Evolutionary conservation across 37 sponge, comb jelly and placozoan species (phyloP).

Genomic region (Axinella damicornis): DNA sequence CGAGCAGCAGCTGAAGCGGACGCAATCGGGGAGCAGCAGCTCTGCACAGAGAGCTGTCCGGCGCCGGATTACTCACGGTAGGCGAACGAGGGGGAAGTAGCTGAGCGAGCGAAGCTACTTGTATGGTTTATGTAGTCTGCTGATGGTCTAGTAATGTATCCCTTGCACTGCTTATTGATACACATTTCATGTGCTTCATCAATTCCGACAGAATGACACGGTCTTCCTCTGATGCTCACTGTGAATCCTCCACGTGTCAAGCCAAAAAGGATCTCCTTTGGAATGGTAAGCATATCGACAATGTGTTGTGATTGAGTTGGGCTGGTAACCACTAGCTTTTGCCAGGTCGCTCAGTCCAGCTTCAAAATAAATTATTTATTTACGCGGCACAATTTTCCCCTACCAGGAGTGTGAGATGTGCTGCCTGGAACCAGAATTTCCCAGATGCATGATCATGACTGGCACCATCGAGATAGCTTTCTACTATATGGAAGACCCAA

Average conservation of each 20-base stretch:
- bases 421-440: no score
- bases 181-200: slow-evolving; percentile 65
- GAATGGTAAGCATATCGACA: slow-evolving; percentile 3
- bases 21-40: no score
- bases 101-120: no score
- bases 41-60: no score
- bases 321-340: slow-evolving; percentile 25
- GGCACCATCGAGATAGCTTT: no score
- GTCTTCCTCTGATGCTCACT: slow-evolving; percentile 24
- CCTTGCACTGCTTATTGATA: slow-evolving; percentile 35
- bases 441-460: no score
- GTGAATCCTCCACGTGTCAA: slow-evolving; percentile 19
- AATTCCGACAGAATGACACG: slow-evolving; percentile 31
- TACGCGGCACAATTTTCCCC: no score
- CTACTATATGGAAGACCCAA: no score
- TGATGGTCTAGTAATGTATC: slow-evolving; percentile 18
- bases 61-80: no score
- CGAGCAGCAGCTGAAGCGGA: no score
- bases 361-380: slow-evolving; percentile 29
- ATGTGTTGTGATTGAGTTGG: slow-evolving; percentile 25
- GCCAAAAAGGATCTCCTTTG: background rate
- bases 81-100: no score
- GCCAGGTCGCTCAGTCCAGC: slow-evolving; percentile 41
- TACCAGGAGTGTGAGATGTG: no score
- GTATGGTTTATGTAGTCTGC: slow-evolving; percentile 1